Evolutionary conservation across 35 echinoderm and acorn worm species (phyloP).

Genomic region (Heliocidaris tuberculata): DNA sequence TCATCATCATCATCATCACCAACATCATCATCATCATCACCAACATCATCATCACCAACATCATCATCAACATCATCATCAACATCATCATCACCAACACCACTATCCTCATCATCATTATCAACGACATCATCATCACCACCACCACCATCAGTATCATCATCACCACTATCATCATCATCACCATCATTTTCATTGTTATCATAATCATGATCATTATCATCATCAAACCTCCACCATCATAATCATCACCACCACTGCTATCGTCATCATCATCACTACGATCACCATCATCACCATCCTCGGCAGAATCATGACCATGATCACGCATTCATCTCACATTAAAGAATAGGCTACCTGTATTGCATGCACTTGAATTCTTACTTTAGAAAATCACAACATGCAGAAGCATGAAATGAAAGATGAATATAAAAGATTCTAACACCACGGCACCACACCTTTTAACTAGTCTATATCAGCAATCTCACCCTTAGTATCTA

Average conservation of each 20-base stretch:
- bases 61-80: too few species aligned
- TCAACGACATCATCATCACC: too few species aligned
- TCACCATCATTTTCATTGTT: too few species aligned
- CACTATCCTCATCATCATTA: too few species aligned
- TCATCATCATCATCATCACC: too few species aligned
- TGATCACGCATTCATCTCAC: not conserved
- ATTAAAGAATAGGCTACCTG: not conserved
- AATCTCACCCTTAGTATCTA: not conserved
- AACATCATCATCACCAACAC: too few species aligned
- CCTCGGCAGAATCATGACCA: not conserved
- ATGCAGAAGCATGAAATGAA: not conserved
- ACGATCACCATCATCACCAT: not conserved
- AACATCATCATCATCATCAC: too few species aligned
- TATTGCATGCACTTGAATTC: not conserved
- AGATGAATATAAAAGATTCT: not conserved
- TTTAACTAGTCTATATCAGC: not conserved
- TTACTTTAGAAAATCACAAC: not conserved
- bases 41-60: too few species aligned
- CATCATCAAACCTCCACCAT: too few species aligned
- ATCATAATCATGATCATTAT: not conserved
- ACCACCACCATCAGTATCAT: too few species aligned
- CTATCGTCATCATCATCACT: not conserved
- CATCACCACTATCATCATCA: too few species aligned
- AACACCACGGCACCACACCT: not conserved
- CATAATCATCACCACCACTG: too few species aligned